Evolutionary conservation across 1,140 invertebrate species (phyloP).

Genomic region (Zaprionus ghesquierei): DNA sequence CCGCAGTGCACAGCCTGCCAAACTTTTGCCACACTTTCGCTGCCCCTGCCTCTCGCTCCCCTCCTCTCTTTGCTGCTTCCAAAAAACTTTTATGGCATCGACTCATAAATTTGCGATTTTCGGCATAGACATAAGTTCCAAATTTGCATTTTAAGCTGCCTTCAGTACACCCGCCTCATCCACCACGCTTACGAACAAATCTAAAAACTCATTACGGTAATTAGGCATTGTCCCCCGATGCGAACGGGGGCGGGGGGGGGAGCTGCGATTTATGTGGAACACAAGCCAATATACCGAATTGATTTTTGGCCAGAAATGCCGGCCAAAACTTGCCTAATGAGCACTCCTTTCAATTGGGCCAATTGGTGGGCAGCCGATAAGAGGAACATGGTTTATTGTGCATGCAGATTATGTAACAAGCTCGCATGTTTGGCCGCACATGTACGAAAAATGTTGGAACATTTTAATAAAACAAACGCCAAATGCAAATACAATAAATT

Average conservation of each 20-base stretch:
- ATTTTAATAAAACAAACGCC: neutral
- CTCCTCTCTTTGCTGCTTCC: constrained; percentile 20
- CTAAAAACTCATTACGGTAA: constrained; percentile 74
- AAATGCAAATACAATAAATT: neutral
- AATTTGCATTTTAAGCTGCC: constrained; percentile 30
- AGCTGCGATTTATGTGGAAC: constrained; percentile 43
- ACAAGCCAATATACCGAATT: constrained; percentile 59
- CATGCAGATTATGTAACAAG: neutral
- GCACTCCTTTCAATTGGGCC: constrained; percentile 52
- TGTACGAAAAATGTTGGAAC: neutral
- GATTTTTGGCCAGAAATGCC: constrained; percentile 42
- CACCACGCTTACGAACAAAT: constrained; percentile 42
- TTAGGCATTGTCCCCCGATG: constrained; percentile 40
- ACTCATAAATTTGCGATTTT: constrained; percentile 73
- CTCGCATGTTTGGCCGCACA: neutral
- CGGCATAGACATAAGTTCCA: constrained; percentile 64
- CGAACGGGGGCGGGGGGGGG: neutral
- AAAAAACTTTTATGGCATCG: constrained; percentile 54
- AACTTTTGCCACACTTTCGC: constrained; percentile 58
- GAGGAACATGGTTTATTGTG: neutral
- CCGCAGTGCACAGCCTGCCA: constrained; percentile 9
- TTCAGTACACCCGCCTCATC: too few relatives aligned
- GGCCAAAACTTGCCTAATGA: constrained; percentile 22
- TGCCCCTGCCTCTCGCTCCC: neutral
- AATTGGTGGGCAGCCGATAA: constrained; percentile 37